Evolutionary conservation across 92 coral and sea anemone species (phyloP).

Genomic region (Siderastrea radians): DNA sequence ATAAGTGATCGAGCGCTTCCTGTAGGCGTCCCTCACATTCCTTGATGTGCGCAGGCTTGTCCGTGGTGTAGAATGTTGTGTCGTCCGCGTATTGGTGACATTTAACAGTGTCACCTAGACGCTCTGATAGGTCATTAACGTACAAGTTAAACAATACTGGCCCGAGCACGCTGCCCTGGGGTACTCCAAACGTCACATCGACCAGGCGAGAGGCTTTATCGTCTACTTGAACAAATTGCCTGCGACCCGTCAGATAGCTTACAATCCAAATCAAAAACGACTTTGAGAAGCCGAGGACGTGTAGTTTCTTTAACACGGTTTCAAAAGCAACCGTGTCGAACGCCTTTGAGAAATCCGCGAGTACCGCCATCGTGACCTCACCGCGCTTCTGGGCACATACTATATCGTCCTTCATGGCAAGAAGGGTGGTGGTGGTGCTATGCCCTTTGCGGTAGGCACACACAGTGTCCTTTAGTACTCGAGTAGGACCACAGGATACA

Average conservation of each 20-base stretch:
- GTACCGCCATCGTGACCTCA: neutral
- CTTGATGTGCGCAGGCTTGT: neutral
- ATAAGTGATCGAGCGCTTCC: neutral
- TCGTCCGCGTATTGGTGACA: constrained; percentile 1
- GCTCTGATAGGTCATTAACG: neutral
- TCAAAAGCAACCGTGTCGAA: neutral
- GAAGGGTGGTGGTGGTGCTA: neutral
- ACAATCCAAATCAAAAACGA: too few relatives aligned
- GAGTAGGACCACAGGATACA: neutral
- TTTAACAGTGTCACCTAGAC: neutral
- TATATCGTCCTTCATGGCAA: neutral
- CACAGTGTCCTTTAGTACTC: neutral
- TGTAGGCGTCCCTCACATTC: neutral
- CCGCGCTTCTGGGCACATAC: neutral
- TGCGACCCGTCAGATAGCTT: too few relatives aligned
- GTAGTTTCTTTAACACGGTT: neutral
- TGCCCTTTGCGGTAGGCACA: neutral
- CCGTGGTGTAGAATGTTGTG: neutral
- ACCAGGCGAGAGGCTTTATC: too few relatives aligned
- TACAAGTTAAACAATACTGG: neutral
- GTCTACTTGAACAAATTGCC: too few relatives aligned
- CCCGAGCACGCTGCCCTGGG: neutral
- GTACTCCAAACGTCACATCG: neutral
- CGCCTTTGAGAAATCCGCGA: neutral
- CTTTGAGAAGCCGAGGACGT: neutral